These are phyloP conservation scores for Noctua janthe DNA, from an alignment of 2,888 invertebrate genomes.

Conservation along the genomic window DNA sequence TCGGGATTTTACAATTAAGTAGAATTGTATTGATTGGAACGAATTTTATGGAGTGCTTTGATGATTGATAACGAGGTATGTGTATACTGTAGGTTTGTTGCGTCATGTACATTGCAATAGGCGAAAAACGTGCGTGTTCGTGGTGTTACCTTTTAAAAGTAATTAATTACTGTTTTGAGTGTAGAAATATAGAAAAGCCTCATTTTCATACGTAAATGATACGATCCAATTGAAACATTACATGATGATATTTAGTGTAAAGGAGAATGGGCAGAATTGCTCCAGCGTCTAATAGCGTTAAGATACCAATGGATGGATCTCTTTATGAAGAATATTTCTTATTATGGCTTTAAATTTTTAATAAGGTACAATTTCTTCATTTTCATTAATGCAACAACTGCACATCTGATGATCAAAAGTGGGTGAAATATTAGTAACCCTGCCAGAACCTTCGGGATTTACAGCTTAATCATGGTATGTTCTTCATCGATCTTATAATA, in stretches of 20 bases:
- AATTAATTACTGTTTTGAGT: background rate
- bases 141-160: background rate
- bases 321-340: no score
- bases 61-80: background rate
- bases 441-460: background rate
- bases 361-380: background rate
- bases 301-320: no score
- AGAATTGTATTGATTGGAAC: constrained; percentile 21
- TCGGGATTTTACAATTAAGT: constrained; percentile 30
- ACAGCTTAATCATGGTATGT: background rate
- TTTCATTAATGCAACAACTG: background rate
- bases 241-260: no score
- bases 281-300: no score
- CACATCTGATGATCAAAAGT: background rate
- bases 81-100: background rate
- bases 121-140: background rate
- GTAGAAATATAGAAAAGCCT: background rate
- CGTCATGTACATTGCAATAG: background rate
- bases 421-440: background rate
- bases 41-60: constrained; percentile 33
- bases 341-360: background rate
- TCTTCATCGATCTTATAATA: background rate
- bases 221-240: no score
- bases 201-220: background rate
- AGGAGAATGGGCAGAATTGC: no score